Conservation (phyloP, 2,888 invertebrate species). For the Patella caerulea region DNA sequence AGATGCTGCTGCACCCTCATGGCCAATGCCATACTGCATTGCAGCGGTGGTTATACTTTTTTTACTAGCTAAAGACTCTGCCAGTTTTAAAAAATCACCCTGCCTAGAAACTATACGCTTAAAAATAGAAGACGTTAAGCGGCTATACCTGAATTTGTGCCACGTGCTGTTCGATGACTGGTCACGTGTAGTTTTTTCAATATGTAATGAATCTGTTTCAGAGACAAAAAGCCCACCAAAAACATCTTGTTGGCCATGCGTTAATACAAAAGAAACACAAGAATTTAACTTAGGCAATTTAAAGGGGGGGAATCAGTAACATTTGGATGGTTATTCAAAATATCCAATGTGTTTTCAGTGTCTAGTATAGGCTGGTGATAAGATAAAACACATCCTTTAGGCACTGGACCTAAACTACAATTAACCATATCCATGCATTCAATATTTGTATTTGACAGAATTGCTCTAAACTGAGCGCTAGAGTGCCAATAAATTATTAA, state of each 20-base stretch:
- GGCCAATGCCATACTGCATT: too few species aligned
- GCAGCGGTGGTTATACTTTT: too few species aligned
- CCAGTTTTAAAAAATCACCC: not conserved
- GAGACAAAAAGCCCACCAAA: not conserved
- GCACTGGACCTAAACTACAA: too few species aligned
- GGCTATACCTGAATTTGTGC: constrained; percentile 3
- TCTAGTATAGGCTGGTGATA: not conserved
- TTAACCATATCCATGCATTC: not conserved
- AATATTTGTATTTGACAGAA: not conserved
- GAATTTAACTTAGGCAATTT: not conserved
- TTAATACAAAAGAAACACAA: not conserved
- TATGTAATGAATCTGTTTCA: not conserved
- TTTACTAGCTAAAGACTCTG: not conserved
- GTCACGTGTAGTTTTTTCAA: not conserved
- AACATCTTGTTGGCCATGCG: not conserved
- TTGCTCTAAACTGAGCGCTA: not conserved
- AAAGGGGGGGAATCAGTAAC: not conserved
- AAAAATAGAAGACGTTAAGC: not conserved
- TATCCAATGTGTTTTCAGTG: not conserved
- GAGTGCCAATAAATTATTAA: not conserved
- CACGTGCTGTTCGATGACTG: constrained; percentile 1
- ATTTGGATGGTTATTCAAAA: not conserved
- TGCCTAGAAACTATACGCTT: not conserved
- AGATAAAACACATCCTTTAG: too few species aligned
- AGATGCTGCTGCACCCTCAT: too few species aligned